A percentile compares a stretch with the other conserved stretches of the same genome.
Conservation (phyloP, 2,797 vertebrate genomes). For the Microchirus variegatus region DNA sequence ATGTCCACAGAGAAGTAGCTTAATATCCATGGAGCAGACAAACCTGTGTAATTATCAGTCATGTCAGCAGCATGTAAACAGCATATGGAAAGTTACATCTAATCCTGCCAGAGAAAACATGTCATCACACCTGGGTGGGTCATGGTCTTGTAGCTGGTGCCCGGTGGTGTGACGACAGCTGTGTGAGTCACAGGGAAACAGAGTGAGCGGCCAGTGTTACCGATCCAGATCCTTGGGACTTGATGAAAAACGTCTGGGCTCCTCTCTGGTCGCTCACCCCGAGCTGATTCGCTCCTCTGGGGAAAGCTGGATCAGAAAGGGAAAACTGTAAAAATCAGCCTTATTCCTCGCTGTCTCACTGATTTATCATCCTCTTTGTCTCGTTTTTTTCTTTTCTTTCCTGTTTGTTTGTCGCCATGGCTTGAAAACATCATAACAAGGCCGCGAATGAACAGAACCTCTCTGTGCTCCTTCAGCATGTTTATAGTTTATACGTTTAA, state of each 20-base stretch:
- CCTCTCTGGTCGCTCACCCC: slow-evolving; percentile 62
- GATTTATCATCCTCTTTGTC: slow-evolving; percentile 12
- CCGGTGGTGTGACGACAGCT: slow-evolving; percentile 54
- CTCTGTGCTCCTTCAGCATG: no score
- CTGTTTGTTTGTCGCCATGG: no score
- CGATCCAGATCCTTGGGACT: slow-evolving; percentile 47
- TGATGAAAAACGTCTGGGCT: slow-evolving; percentile 67
- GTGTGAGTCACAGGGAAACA: slow-evolving; percentile 57
- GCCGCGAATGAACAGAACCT: no score
- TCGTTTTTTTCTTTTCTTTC: background rate
- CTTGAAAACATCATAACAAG: background rate
- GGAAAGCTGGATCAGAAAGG: slow-evolving; percentile 52
- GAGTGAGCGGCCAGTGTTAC: slow-evolving; percentile 15
- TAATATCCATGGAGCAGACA: slow-evolving; percentile 19
- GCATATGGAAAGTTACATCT: background rate
- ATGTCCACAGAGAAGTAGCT: background rate
- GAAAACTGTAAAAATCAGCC: slow-evolving; percentile 49
- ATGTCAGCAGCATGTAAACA: slow-evolving; percentile 47
- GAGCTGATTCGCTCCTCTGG: slow-evolving; percentile 79
- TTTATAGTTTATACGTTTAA: no score
- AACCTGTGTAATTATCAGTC: slow-evolving; percentile 37
- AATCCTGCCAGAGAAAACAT: slow-evolving; percentile 34
- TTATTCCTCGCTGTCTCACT: slow-evolving; percentile 43
- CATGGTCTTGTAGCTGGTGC: slow-evolving; percentile 40
- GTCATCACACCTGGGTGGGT: slow-evolving; percentile 46